Evolutionary conservation across 2,113 vertebrate species (phyloP).

Genomic region (Muntiacus muntjak): DNA sequence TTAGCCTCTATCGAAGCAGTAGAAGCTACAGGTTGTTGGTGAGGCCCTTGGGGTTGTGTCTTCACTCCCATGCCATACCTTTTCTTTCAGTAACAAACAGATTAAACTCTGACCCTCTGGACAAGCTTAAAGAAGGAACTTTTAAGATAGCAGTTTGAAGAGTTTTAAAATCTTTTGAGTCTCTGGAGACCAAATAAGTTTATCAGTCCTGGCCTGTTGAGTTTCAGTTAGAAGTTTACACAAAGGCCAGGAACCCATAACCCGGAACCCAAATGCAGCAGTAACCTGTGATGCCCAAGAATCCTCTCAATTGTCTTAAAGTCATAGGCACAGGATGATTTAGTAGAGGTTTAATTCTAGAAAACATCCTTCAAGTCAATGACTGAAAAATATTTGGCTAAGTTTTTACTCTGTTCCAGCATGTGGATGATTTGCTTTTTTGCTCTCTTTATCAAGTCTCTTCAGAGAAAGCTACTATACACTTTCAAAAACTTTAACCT

Average conservation of each 20-base stretch:
- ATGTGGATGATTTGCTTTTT: not conserved
- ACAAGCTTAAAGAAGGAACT: not conserved
- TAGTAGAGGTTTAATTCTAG: not conserved
- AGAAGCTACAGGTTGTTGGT: no score
- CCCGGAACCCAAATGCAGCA: not conserved
- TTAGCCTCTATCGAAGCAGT: no score
- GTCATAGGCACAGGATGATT: not conserved
- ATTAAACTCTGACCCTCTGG: not conserved
- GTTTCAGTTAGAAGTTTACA: not conserved
- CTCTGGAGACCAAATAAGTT: not conserved
- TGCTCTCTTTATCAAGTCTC: not conserved
- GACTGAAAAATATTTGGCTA: not conserved
- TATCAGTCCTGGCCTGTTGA: not conserved
- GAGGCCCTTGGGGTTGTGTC: no score
- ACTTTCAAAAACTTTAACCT: not conserved
- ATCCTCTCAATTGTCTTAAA: not conserved
- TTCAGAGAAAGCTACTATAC: not conserved
- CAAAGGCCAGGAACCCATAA: not conserved
- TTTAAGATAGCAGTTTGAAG: not conserved
- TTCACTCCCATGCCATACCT: no score
- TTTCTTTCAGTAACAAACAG: no score
- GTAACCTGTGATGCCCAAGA: not conserved
- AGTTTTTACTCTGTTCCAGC: not conserved
- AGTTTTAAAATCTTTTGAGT: not conserved
- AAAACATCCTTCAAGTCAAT: not conserved